A percentile compares a stretch with the other conserved stretches of the same genome.
Conservation (phyloP, 2,797 vertebrate genomes). For the Columba guinea region DNA sequence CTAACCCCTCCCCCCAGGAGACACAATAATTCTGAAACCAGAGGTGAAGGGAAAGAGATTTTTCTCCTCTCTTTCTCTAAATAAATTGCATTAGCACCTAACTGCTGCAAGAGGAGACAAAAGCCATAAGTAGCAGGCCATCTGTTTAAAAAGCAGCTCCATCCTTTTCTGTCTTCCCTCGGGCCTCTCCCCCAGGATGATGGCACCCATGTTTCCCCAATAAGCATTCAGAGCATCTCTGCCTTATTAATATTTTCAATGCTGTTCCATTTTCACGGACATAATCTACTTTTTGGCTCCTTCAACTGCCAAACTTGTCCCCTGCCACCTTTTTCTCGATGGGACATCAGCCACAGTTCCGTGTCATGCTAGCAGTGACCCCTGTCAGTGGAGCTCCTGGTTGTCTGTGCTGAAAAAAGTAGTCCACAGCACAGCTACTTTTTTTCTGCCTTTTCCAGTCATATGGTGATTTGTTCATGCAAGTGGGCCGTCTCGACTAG, state of each 20-base stretch:
- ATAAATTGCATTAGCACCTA: not conserved
- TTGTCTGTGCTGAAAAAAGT: not conserved
- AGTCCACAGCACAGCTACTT: not conserved
- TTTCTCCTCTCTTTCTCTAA: not conserved
- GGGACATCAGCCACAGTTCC: not conserved
- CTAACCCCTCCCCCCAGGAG: not conserved
- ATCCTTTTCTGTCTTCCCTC: not conserved
- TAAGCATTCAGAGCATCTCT: accelerated
- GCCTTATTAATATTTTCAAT: not conserved
- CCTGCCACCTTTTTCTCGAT: not conserved
- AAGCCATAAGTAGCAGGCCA: not conserved
- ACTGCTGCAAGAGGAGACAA: not conserved
- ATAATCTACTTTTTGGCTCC: not conserved
- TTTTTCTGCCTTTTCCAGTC: not conserved
- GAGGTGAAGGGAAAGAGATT: not conserved
- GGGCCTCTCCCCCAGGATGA: not conserved
- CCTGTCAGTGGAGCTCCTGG: not conserved
- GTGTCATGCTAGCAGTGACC: not conserved
- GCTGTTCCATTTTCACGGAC: not conserved
- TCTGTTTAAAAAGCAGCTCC: not conserved
- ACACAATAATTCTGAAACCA: not conserved
- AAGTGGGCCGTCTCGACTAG: not conserved
- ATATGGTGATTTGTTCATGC: conserved; percentile 33
- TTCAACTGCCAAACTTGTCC: not conserved
- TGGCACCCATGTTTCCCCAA: not conserved